Evolutionary conservation across 2,797 vertebrate species (phyloP).

Genomic region (Typhlichthys subterraneus): DNA sequence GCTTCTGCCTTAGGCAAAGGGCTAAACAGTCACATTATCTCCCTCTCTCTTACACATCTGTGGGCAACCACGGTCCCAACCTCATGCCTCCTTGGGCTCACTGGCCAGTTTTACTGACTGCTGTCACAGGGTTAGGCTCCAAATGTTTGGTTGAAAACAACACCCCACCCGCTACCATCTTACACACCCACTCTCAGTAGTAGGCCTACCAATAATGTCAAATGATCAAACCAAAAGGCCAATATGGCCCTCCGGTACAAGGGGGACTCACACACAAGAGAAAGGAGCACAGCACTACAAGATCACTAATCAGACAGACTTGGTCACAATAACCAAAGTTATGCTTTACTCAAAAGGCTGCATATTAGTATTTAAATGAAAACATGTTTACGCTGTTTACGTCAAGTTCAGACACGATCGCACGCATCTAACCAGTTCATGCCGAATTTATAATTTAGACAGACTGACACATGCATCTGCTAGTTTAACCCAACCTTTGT

Average conservation of each 20-base stretch:
- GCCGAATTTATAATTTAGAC: too few species aligned
- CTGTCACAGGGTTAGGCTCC: constrained; percentile 34
- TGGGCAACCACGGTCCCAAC: not conserved
- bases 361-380: too few species aligned
- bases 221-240: too few species aligned
- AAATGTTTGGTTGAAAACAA: not conserved
- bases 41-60: constrained; percentile 18
- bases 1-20: not conserved
- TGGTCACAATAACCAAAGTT: not conserved
- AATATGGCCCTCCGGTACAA: too few species aligned
- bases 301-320: not conserved
- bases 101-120: constrained; percentile 14
- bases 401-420: constrained; percentile 9
- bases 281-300: not conserved
- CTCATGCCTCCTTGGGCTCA: constrained; percentile 25
- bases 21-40: constrained; percentile 6
- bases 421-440: constrained; percentile 10
- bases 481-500: too few species aligned
- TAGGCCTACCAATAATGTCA: too few species aligned
- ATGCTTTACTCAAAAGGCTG: too few species aligned
- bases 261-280: not conserved
- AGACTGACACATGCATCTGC: too few species aligned
- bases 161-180: too few species aligned
- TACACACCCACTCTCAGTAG: too few species aligned
- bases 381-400: not conserved